Base-by-base conservation (phyloP, 37 sponge, comb jelly and placozoan genomes). In the Tethya wilhelma region DNA sequence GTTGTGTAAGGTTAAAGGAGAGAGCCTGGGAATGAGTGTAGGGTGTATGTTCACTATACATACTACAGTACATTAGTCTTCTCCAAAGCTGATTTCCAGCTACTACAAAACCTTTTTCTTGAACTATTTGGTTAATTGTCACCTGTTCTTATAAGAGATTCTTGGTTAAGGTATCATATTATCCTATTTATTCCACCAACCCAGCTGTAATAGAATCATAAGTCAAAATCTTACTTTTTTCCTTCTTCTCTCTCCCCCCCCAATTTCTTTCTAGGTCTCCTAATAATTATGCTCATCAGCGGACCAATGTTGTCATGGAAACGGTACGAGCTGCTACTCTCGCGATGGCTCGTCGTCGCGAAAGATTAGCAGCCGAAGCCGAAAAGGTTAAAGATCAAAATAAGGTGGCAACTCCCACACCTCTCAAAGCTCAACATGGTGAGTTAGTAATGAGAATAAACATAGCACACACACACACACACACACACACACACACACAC, bases 271-370 rank as follows among this genome's bases (percentile, higher is more conserved):
- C 30, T 33, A 79, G 81, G 44, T 85, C 93, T 29, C 86, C 89
- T 12, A 75, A 79, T 25, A 58, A 73, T 23, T 93, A 88, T 85
- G 89, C 89, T 34, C 85, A 68, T 29, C 79, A 85, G 46, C 66
- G 89, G 31, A 88, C 93, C 4, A 87, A 62, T 71, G 93, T 88
- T 80, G 93, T 93, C 75, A 93, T 93, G 93, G 93, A 87, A 59
- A 93, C 93, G 12, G 93, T 93, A 20, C 30, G 72, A 39, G 84
- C 93, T 34, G 85, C 89, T 17, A 88, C 89, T 28, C 69, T 66
- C 30, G 85, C 90, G 25, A 73, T 68, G 25, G 67, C 80, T 38
- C 73, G 75, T 22, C 56, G 68, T 25, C 78, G 45, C 33, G 84
- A 89, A 58, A 62, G 85, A 59, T 45, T 90, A 17, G 71, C 75